phyloP scores from a whole-genome alignment of 2,888 invertebrate species.

The Heliconius erato region DNA sequence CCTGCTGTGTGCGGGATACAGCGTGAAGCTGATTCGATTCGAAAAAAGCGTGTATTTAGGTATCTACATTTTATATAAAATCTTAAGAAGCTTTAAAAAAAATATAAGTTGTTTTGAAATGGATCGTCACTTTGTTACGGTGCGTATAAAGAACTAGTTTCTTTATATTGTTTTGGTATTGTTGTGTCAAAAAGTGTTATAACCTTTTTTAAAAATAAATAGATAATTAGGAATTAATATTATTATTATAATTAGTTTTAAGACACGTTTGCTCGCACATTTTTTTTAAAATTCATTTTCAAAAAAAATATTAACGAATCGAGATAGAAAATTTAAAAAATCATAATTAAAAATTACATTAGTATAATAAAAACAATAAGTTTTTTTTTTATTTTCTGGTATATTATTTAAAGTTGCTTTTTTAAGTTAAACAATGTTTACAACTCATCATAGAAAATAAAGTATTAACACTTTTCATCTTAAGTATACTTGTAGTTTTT shows the following conservation, averaged over 20 bases:
- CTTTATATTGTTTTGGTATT: constrained; percentile 34
- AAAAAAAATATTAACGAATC: neutral
- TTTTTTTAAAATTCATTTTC: neutral
- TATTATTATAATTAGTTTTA: too few species aligned
- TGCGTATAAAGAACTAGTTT: constrained; percentile 33
- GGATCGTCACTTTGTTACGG: neutral
- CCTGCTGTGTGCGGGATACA: too few species aligned
- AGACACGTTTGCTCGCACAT: neutral
- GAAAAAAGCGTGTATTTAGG: too few species aligned
- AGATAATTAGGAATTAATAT: too few species aligned
- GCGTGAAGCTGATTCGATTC: too few species aligned
- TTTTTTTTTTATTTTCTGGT: neutral
- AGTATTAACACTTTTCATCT: constrained; percentile 44
- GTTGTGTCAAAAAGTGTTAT: constrained; percentile 23
- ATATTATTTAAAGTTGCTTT: neutral
- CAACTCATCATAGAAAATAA: neutral
- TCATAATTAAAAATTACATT: neutral
- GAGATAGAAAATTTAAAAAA: neutral
- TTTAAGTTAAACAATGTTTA: neutral
- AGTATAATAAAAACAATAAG: neutral
- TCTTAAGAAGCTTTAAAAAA: neutral
- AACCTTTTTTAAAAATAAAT: too few species aligned
- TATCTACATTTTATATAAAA: neutral
- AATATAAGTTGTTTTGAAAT: neutral
- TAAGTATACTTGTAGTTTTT: constrained; percentile 64